phyloP scores from a whole-genome alignment of 2,797 vertebrate genomes.

The Anabas testudineus region DNA sequence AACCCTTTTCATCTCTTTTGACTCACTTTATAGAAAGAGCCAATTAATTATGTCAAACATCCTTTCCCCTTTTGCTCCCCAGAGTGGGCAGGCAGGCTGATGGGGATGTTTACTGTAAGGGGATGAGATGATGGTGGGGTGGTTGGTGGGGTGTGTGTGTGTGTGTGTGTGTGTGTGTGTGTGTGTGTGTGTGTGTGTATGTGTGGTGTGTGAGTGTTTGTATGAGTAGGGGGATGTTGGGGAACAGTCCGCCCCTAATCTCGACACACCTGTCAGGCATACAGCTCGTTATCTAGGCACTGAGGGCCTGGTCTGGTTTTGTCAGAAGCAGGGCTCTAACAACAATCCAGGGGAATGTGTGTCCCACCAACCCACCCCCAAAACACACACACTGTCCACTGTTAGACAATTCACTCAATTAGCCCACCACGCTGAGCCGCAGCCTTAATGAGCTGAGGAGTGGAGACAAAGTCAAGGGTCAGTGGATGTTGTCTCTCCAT shows the following conservation, averaged over 20 bases:
- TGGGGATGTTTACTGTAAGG: slow-evolving; percentile 92
- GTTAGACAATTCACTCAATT: slow-evolving; percentile 93
- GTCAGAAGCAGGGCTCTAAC: slow-evolving; percentile 88
- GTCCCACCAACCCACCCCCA: no score
- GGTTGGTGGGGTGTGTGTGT: slow-evolving; percentile 70
- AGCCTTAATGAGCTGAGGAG: slow-evolving; percentile 61
- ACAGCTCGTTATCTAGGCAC: slow-evolving; percentile 90
- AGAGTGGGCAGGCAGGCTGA: slow-evolving; percentile 86
- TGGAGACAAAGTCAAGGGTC: slow-evolving; percentile 27
- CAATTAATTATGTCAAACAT: slow-evolving; percentile 98
- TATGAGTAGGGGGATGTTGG: slow-evolving; percentile 11
- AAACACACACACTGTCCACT: slow-evolving; percentile 84
- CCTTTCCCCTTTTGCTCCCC: slow-evolving; percentile 85
- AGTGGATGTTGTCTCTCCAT: slow-evolving; percentile 44
- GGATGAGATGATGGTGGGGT: slow-evolving; percentile 69
- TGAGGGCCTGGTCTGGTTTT: slow-evolving; percentile 90
- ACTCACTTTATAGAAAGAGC: slow-evolving; percentile 94
- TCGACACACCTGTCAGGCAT: slow-evolving; percentile 91
- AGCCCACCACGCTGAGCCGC: slow-evolving; percentile 78
- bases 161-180: slow-evolving; percentile 49
- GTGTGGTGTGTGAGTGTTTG: slow-evolving; percentile 58
- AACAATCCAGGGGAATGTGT: slow-evolving; percentile 83
- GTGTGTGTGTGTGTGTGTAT: slow-evolving; percentile 62
- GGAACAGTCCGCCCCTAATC: slow-evolving; percentile 83
- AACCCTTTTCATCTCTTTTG: slow-evolving; percentile 95